A percentile compares a stretch with the other conserved stretches of the same genome.
phyloP scores from a whole-genome alignment of 2,797 vertebrate genomes.

The Sphenopsis melanotis region DNA sequence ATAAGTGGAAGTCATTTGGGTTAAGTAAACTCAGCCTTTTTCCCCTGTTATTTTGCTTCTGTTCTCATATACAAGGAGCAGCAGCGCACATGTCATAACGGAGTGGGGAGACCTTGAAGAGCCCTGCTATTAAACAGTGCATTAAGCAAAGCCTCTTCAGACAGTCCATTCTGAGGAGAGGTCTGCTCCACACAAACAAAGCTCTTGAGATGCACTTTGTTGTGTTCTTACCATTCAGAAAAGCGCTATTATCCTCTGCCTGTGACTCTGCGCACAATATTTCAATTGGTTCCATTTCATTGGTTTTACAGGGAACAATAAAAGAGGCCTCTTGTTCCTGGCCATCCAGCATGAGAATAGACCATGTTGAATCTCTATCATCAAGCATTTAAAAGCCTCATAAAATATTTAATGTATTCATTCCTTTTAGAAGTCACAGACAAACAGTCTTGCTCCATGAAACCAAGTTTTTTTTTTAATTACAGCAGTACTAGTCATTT shows the following conservation, averaged over 20 bases:
- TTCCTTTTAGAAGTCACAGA: neutral
- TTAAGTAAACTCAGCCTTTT: conserved; percentile 15
- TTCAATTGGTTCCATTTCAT: conserved; percentile 63
- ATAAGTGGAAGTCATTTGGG: neutral
- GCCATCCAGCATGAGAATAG: conserved; percentile 13
- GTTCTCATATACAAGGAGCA: conserved; percentile 12
- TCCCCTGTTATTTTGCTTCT: conserved; percentile 12
- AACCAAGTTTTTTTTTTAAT: neutral
- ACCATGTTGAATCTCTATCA: conserved; percentile 10
- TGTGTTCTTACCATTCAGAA: conserved; percentile 48
- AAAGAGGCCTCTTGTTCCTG: conserved; percentile 45
- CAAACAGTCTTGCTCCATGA: neutral
- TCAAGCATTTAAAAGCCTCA: neutral
- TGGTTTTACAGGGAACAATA: conserved; percentile 40
- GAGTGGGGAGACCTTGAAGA: conserved; percentile 42
- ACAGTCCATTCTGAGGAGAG: conserved; percentile 37
- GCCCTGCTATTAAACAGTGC: conserved; percentile 61
- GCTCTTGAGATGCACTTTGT: conserved; percentile 64
- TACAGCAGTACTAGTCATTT: neutral
- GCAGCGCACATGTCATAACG: conserved; percentile 2
- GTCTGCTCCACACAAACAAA: conserved; percentile 59
- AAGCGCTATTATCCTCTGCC: conserved; percentile 23
- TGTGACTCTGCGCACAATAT: conserved; percentile 41
- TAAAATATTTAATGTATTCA: conserved; percentile 12
- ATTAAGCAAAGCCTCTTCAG: conserved; percentile 67